phyloP scores from a whole-genome alignment of 1,140 invertebrate species.

The Drosophila tristis region DNA sequence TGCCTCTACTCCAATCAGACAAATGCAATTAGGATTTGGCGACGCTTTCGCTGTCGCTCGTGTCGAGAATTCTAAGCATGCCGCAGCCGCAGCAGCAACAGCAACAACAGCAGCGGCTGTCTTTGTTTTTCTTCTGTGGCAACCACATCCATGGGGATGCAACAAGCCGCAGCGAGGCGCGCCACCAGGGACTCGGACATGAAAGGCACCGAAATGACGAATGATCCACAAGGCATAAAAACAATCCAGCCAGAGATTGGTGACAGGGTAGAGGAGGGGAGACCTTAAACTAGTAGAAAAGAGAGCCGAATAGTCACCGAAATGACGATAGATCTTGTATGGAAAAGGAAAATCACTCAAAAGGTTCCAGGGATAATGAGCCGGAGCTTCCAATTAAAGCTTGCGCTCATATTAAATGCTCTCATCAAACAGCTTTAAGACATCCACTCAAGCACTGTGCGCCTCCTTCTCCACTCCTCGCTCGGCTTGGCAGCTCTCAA shows the following conservation, averaged over 20 bases:
- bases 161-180: constrained; percentile 35
- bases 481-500: constrained; percentile 50
- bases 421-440: neutral
- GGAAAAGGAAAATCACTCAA: no score
- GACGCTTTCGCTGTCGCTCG: constrained; percentile 44
- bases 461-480: constrained; percentile 8
- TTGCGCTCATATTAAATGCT: neutral
- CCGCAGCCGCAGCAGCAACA: constrained; percentile 23
- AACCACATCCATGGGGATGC: constrained; percentile 20
- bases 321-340: no score
- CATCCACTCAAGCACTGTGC: neutral
- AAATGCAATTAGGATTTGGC: constrained; percentile 79
- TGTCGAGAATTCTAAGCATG: constrained; percentile 64
- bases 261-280: neutral
- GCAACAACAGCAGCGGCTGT: constrained; percentile 8
- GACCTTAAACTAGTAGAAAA: neutral
- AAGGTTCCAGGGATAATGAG: neutral
- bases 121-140: constrained; percentile 23
- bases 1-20: constrained; percentile 62
- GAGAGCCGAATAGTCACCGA: no score
- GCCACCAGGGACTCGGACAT: constrained; percentile 50
- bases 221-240: constrained; percentile 31
- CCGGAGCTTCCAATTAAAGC: constrained; percentile 9
- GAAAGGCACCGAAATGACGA: constrained; percentile 51
- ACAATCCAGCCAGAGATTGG: neutral